Evolutionary conservation across 2,797 vertebrate species (phyloP), one percentile per base, ranked within the genome.

Genomic region (Gila robusta): DNA sequence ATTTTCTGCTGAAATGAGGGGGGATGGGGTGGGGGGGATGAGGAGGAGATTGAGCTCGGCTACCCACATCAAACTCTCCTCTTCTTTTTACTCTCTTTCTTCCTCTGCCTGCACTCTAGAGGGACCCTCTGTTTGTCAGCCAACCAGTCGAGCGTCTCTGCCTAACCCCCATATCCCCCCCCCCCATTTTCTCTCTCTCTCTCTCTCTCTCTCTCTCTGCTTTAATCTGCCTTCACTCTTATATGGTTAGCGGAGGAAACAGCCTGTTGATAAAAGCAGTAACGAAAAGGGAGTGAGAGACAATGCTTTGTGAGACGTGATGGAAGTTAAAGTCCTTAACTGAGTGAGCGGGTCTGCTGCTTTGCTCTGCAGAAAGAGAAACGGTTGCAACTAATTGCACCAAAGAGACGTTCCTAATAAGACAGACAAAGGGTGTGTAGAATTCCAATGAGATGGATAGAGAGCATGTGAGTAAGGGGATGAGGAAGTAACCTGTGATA

Each of bases 111-210:
- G 81, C 89, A 91, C 94, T 96, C 95, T 96, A 91, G 94, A 92
- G 95, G 94, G 95, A 96, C 94, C 94, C 92, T 93, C 91, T 95
- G 94, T 95, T 95, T 95, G 95, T 96, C 95, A 96, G 94, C 94
- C 93, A 95, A 93, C 92, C 94, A 96, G 93, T 94, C 94, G 94
- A 95, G 94, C 94, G 91, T 95, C 93, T 94, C 93, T 83, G 91
- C 91, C 89, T 93, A 93, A 92, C 92, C 91, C 93, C 88, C 91
- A 32, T 32, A 32, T 2, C 91, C 74, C 35, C 35, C 35, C 35
- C 4, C 35, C 35, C 35, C 35, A 35, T 32, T 32, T 3, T 32
- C 32, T 32, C 32, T 32, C 32, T 32, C 32, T 32, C 32, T 76
- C 52, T 9, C 52, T 10, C 39, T 41, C 80, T 87, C 79, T 76